These are phyloP conservation scores for Panagrolaimus sp. DNA, from an alignment of 1,140 invertebrate species.

Conservation along the genomic window DNA sequence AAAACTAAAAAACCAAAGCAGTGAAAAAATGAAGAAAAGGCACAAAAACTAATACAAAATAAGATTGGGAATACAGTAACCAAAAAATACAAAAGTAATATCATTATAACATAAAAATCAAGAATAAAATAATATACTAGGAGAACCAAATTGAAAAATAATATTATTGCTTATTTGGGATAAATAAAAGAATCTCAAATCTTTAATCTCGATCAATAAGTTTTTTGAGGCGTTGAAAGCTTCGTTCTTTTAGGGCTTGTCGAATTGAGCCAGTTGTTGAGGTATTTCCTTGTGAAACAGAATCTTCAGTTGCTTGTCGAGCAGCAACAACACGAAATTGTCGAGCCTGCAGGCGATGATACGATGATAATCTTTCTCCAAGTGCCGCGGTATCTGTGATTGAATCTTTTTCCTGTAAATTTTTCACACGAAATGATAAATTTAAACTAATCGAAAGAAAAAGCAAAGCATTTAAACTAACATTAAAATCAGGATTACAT, in stretches of 20 bases:
- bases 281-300: slow-evolving; percentile 19
- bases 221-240: not conserved
- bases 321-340: slow-evolving; percentile 52
- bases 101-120: too few relatives aligned
- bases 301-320: slow-evolving; percentile 29
- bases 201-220: slow-evolving; percentile 10
- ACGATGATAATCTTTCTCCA: slow-evolving; percentile 43
- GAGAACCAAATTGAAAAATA: too few relatives aligned
- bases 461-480: slow-evolving; percentile 22
- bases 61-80: too few relatives aligned
- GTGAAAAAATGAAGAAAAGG: too few relatives aligned
- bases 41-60: too few relatives aligned
- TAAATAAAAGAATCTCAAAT: too few relatives aligned
- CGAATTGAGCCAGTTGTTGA: slow-evolving; percentile 26
- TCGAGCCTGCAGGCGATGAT: slow-evolving; percentile 48
- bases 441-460: slow-evolving; percentile 17
- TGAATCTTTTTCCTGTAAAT: slow-evolving; percentile 2
- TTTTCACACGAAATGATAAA: slow-evolving; percentile 26
- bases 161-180: too few relatives aligned
- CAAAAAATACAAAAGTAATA: too few relatives aligned
- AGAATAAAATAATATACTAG: too few relatives aligned
- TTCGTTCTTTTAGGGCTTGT: not conserved
- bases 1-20: too few relatives aligned
- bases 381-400: slow-evolving; percentile 31
- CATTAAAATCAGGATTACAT: slow-evolving; percentile 31